Evolutionary conservation across 2,888 invertebrate species (phyloP).

Genomic region (Sinopyrophorus schimmeli): DNA sequence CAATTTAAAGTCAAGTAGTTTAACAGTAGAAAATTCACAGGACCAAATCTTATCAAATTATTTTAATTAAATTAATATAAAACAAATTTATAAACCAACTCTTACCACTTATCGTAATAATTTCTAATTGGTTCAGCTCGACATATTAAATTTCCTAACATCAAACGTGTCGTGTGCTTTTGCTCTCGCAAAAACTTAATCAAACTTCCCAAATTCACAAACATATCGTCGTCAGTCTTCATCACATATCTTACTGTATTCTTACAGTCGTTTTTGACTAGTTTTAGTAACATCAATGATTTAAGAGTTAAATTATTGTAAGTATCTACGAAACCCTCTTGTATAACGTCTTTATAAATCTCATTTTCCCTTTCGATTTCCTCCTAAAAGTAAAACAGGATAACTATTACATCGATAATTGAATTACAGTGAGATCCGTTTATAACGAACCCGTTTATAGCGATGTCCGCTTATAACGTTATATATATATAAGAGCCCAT

Average conservation of each 20-base stretch:
- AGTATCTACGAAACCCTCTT: slow-evolving; percentile 80
- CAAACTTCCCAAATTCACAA: slow-evolving; percentile 75
- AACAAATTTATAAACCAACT: too few species aligned
- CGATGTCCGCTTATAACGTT: too few species aligned
- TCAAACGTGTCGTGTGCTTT: slow-evolving; percentile 54
- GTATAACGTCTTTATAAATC: slow-evolving; percentile 75
- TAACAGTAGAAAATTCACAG: too few species aligned
- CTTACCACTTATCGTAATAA: slow-evolving; percentile 75
- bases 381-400: slow-evolving; percentile 56
- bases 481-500: too few species aligned
- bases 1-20: too few species aligned
- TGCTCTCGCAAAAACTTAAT: slow-evolving; percentile 48
- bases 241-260: slow-evolving; percentile 65
- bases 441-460: too few species aligned
- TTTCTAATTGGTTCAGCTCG: slow-evolving; percentile 76
- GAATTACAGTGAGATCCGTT: too few species aligned
- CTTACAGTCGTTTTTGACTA: slow-evolving; percentile 71
- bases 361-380: slow-evolving; percentile 68
- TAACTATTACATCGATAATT: slow-evolving; percentile 4
- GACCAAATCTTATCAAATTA: too few species aligned
- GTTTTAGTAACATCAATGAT: slow-evolving; percentile 82
- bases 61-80: too few species aligned
- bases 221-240: slow-evolving; percentile 88
- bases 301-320: slow-evolving; percentile 87
- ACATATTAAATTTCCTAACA: slow-evolving; percentile 79